These are phyloP conservation scores for Nyctibius grandis DNA, from an alignment of 2,797 vertebrate species.

Conservation along the genomic window DNA sequence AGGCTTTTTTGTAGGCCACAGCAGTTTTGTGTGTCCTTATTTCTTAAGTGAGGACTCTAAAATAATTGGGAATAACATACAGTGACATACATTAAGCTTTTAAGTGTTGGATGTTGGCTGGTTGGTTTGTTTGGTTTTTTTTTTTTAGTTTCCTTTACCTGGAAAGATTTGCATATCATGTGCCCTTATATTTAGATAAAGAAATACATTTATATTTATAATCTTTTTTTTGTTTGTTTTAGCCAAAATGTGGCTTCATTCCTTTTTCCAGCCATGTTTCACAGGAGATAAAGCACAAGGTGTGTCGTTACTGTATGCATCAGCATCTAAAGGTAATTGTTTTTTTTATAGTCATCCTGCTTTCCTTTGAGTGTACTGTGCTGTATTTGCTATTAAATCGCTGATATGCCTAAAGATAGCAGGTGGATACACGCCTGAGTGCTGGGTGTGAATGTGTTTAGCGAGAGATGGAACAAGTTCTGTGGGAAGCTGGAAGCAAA, in stretches of 20 bases:
- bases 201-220: background rate
- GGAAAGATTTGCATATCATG: background rate
- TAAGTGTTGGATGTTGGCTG: background rate
- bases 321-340: conserved; percentile 93
- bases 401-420: background rate
- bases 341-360: background rate
- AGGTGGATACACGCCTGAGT: background rate
- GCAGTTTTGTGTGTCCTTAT: background rate
- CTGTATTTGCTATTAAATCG: background rate
- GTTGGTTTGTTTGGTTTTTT: background rate
- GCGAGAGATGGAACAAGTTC: conserved; percentile 12
- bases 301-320: conserved; percentile 98
- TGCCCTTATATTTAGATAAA: background rate
- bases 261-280: conserved; percentile 88
- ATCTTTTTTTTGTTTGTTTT: conserved; percentile 32
- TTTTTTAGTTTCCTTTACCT: background rate
- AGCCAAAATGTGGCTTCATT: conserved; percentile 98
- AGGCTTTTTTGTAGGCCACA: background rate
- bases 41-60: background rate
- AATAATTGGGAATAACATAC: background rate
- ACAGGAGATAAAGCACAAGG: conserved; percentile 91
- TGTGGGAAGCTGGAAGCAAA: conserved; percentile 31
- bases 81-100: background rate
- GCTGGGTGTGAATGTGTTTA: conserved; percentile 23
- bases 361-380: background rate